These are phyloP conservation scores for Araneus ventricosus DNA, from an alignment of 1,140 invertebrate species.

Conservation along the genomic window DNA sequence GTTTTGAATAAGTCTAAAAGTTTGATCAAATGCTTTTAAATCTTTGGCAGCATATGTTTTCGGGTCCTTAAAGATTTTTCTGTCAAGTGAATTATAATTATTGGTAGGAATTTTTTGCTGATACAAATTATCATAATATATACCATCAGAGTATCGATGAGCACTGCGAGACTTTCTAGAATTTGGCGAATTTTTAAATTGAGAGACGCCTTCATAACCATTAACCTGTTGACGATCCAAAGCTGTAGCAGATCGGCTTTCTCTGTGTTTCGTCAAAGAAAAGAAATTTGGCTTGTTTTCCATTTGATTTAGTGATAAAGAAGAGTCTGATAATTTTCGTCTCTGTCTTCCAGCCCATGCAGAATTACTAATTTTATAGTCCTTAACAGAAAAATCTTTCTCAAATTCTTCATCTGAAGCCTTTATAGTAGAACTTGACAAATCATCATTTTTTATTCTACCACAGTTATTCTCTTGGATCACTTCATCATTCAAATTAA, in stretches of 20 bases:
- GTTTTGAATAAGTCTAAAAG: conserved; percentile 39
- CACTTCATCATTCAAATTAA: conserved; percentile 62
- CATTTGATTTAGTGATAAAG: not conserved
- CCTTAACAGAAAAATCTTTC: not conserved
- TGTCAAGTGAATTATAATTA: conserved; percentile 2
- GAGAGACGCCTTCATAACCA: not conserved
- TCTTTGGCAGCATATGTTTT: conserved; percentile 48
- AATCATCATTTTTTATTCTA: not conserved
- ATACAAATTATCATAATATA: conserved; percentile 62
- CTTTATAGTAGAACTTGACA: too few relatives aligned
- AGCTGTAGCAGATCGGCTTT: conserved; percentile 51
- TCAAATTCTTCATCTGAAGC: not conserved
- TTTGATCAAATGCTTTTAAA: conserved; percentile 38
- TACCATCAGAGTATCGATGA: conserved; percentile 68
- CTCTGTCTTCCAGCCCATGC: conserved; percentile 6
- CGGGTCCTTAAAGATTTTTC: conserved; percentile 37
- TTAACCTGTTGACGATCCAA: conserved; percentile 24
- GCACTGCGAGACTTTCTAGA: conserved; percentile 57
- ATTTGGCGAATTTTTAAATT: not conserved
- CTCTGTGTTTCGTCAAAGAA: conserved; percentile 23
- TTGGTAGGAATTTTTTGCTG: conserved; percentile 12
- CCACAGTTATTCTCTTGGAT: not conserved
- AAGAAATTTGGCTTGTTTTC: conserved; percentile 25
- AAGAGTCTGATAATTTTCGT: conserved; percentile 62
- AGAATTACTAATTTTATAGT: conserved; percentile 1